These are phyloP conservation scores for Vanessa atalanta DNA, from an alignment of 1,140 invertebrate species.

Conservation along the genomic window DNA sequence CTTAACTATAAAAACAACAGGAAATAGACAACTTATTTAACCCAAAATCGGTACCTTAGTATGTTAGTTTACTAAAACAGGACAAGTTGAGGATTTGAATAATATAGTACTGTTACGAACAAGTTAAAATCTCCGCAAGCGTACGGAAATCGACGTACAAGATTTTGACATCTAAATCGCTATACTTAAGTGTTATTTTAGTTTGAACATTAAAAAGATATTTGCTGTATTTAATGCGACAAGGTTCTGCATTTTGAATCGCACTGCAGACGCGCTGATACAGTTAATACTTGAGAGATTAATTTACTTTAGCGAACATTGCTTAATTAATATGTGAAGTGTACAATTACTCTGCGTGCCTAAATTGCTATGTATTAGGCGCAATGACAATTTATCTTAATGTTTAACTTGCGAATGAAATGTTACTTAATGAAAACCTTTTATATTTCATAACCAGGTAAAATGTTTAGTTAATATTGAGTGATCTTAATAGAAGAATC, in stretches of 20 bases:
- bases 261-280: conserved; percentile 16
- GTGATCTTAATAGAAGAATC: no score
- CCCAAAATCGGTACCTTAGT: not conserved
- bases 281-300: conserved; percentile 4
- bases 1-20: not conserved
- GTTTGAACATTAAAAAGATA: not conserved
- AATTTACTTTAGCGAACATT: conserved; percentile 12
- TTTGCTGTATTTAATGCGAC: conserved; percentile 2
- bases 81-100: not conserved
- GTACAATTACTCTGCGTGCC: not conserved
- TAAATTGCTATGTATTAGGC: not conserved
- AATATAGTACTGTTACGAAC: conserved; percentile 7
- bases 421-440: no score
- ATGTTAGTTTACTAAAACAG: not conserved
- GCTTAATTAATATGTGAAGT: not conserved
- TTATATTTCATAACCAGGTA: no score
- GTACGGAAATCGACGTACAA: not conserved
- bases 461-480: no score
- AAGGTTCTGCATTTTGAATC: conserved; percentile 14
- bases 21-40: not conserved
- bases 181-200: not conserved
- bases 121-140: conserved; percentile 4
- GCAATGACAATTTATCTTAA: no score
- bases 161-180: not conserved
- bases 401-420: no score